phyloP scores from a whole-genome alignment of 1,140 invertebrate genomes.

The Drosophila nebulosa region DNA sequence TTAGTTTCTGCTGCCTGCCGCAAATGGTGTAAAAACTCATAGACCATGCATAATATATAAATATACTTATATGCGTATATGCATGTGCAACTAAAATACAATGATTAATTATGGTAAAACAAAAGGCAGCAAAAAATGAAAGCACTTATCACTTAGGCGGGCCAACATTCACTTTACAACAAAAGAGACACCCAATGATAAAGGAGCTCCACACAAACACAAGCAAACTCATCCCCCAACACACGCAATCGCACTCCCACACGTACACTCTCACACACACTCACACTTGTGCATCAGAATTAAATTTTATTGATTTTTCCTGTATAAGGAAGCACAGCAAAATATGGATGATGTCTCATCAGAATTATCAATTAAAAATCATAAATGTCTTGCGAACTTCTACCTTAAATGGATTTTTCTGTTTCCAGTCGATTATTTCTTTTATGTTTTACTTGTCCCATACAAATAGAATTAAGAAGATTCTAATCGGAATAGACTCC shows the following conservation, averaged over 20 bases:
- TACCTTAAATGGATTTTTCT: background rate
- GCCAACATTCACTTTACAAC: constrained; percentile 50
- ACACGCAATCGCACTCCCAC: constrained; percentile 41
- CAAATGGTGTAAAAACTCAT: constrained; percentile 16
- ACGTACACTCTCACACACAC: background rate
- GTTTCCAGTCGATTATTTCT: constrained; percentile 1
- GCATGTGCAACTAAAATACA: constrained; percentile 44
- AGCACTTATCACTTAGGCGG: constrained; percentile 67
- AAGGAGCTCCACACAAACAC: constrained; percentile 41
- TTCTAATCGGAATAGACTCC: constrained; percentile 32
- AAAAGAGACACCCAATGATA: constrained; percentile 40
- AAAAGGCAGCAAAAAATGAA: constrained; percentile 35
- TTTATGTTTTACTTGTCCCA: constrained; percentile 19
- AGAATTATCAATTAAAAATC: constrained; percentile 8
- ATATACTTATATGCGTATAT: constrained; percentile 21
- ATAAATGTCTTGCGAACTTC: background rate
- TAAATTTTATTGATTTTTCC: constrained; percentile 76
- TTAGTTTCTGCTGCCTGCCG: background rate
- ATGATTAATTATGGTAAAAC: constrained; percentile 60
- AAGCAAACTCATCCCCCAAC: constrained; percentile 30
- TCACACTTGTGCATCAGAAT: constrained; percentile 40
- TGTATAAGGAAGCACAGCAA: constrained; percentile 55
- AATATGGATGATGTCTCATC: constrained; percentile 17
- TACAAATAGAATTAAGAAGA: background rate
- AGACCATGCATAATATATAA: constrained; percentile 35